Evolutionary conservation across 2,113 vertebrate species (phyloP).

Genomic region (Bambusicola thoracicus): DNA sequence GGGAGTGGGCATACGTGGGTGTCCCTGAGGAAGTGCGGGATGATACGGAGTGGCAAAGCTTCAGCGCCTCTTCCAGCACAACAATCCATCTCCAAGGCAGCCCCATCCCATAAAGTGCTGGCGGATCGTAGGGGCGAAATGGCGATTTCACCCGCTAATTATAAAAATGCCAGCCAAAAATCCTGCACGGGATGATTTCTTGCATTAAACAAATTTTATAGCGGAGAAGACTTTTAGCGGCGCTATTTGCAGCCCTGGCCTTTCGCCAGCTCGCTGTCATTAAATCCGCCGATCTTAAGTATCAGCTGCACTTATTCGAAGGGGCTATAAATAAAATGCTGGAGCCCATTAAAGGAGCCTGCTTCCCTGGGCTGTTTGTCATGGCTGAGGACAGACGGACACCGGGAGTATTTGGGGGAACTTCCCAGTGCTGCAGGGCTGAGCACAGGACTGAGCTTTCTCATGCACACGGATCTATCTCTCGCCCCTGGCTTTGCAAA

Average conservation of each 20-base stretch:
- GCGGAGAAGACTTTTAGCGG: conserved; percentile 69
- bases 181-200: conserved; percentile 60
- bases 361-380: conserved; percentile 26
- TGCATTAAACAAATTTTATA: conserved; percentile 75
- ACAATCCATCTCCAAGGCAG: not conserved
- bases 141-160: conserved; percentile 61
- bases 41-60: accelerated
- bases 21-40: not conserved
- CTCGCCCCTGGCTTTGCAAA: not conserved
- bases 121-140: not conserved
- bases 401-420: not conserved
- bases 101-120: not conserved
- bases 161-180: conserved; percentile 61
- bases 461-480: not conserved
- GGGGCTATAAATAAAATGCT: conserved; percentile 71
- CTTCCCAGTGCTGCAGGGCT: not conserved
- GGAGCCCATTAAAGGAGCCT: conserved; percentile 57
- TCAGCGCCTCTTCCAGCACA: accelerated
- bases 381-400: conserved; percentile 18
- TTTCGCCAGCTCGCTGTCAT: conserved; percentile 68
- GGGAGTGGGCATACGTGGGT: not conserved
- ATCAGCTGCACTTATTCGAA: conserved; percentile 76
- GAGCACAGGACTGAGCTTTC: not conserved
- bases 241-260: conserved; percentile 70
- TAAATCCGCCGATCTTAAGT: conserved; percentile 74